Percentiles rank a stretch among this genome's conserved stretches.
Conservation (phyloP, 2,113 vertebrate genomes). For the Alouatta palliata region DNA sequence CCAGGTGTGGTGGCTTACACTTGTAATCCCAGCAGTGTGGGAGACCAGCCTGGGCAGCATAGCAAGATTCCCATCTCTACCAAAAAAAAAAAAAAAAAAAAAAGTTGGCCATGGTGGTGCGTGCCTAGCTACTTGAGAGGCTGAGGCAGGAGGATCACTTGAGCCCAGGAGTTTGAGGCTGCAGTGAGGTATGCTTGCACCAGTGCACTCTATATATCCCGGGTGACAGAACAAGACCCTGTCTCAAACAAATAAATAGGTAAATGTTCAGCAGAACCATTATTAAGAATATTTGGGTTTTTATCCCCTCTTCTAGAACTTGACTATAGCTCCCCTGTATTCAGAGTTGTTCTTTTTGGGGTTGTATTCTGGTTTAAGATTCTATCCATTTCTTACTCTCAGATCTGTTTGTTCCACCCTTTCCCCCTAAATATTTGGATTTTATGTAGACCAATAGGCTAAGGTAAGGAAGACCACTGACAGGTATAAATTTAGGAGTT, state of each 20-base stretch:
- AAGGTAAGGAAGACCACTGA: not conserved
- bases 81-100: no score
- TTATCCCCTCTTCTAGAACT: not conserved
- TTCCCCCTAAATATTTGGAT: not conserved
- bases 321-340: not conserved
- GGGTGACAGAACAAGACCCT: not conserved
- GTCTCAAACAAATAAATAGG: not conserved
- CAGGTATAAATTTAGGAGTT: not conserved
- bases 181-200: not conserved
- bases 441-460: conserved; percentile 7
- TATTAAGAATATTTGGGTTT: not conserved
- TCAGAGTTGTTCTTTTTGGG: conserved; percentile 10
- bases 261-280: not conserved
- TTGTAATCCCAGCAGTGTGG: not conserved
- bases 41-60: no score
- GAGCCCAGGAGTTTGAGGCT: not conserved
- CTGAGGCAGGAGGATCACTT: no score
- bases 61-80: no score
- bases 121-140: no score
- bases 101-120: no score
- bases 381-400: not conserved
- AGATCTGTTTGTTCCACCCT: not conserved
- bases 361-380: conserved; percentile 12
- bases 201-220: not conserved
- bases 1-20: not conserved